Evolutionary conservation across 1,140 invertebrate genomes (phyloP).

Genomic region (Coelopa frigida): DNA sequence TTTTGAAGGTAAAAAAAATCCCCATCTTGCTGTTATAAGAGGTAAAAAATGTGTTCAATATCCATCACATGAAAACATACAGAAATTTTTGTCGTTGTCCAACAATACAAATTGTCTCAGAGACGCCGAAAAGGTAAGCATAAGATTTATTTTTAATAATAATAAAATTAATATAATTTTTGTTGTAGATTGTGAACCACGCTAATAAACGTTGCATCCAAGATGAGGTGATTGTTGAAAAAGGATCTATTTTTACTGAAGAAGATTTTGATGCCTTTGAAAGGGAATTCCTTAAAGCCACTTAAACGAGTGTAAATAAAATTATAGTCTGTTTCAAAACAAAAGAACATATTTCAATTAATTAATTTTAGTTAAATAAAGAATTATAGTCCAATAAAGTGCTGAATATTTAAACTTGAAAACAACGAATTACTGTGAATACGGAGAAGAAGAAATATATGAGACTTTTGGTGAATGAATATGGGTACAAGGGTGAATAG

Average conservation of each 20-base stretch:
- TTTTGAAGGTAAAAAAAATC: too few species aligned
- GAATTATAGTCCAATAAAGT: too few species aligned
- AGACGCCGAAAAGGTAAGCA: conserved; percentile 12
- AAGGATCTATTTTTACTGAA: conserved; percentile 14
- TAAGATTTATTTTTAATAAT: neutral
- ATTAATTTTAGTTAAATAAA: too few species aligned
- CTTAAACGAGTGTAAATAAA: neutral
- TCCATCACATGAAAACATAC: conserved; percentile 13
- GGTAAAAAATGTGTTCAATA: neutral
- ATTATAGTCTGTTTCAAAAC: too few species aligned
- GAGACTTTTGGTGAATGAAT: too few species aligned
- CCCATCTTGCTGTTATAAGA: conserved; percentile 3
- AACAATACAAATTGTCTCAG: conserved; percentile 7
- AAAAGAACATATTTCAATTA: too few species aligned
- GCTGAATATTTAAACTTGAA: too few species aligned
- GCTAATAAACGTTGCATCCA: conserved; percentile 5
- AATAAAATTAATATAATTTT: neutral
- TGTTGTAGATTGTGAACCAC: conserved; percentile 11
- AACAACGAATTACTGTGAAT: too few species aligned
- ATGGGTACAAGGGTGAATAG: too few species aligned
- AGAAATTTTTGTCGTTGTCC: conserved; percentile 10
- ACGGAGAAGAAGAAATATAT: too few species aligned
- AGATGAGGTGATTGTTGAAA: conserved; percentile 1
- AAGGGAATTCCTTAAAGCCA: conserved; percentile 10
- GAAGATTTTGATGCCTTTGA: conserved; percentile 15